phyloP scores from a whole-genome alignment of 2,113 vertebrate species.

The Pseudolaguvia tuberculata region DNA sequence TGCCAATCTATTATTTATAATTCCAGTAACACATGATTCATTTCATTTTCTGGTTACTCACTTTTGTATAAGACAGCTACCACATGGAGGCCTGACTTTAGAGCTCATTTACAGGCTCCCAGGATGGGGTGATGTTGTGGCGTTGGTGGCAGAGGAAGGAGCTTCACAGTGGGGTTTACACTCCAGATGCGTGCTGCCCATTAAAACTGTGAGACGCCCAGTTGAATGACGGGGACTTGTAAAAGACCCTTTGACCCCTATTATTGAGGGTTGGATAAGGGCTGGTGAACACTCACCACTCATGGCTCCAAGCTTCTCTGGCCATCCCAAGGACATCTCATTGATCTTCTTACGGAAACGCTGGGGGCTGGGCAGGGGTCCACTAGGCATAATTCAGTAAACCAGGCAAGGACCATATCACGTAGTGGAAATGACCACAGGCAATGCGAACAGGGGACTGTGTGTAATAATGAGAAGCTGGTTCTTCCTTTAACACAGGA shows the following conservation, averaged over 20 bases:
- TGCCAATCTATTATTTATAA: not conserved
- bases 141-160: slow-evolving; percentile 44
- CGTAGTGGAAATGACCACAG: slow-evolving; percentile 48
- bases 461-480: slow-evolving; percentile 23
- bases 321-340: slow-evolving; percentile 50
- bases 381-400: slow-evolving; percentile 39
- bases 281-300: slow-evolving; percentile 41
- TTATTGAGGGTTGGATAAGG: slow-evolving; percentile 49
- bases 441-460: slow-evolving; percentile 31
- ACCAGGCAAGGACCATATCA: slow-evolving; percentile 45
- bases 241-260: slow-evolving; percentile 53
- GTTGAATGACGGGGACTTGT: slow-evolving; percentile 42
- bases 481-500: slow-evolving; percentile 35
- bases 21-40: not conserved
- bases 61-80: slow-evolving; percentile 48
- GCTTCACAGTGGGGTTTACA: slow-evolving; percentile 47
- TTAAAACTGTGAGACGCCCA: slow-evolving; percentile 52
- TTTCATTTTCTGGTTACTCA: slow-evolving; percentile 9
- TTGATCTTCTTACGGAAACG: slow-evolving; percentile 48
- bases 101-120: slow-evolving; percentile 49
- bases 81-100: slow-evolving; percentile 47
- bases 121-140: slow-evolving; percentile 42
- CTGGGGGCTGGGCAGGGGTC: slow-evolving; percentile 37
- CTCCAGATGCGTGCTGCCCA: slow-evolving; percentile 54
- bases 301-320: slow-evolving; percentile 38